phyloP scores from a whole-genome alignment of 2,797 vertebrate genomes.

The Sternarchorhynchus goeldii region DNA sequence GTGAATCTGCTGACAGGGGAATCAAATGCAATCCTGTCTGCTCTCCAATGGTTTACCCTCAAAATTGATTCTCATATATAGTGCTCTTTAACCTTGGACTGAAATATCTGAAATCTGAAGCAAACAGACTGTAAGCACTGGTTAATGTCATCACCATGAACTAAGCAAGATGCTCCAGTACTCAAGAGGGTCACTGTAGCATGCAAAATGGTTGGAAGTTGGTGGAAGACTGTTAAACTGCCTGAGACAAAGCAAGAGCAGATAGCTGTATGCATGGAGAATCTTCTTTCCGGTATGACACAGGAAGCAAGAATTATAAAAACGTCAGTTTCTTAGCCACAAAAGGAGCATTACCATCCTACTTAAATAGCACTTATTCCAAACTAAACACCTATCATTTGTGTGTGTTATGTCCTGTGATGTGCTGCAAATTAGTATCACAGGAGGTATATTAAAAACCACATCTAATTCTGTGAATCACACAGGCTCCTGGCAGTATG shows the following conservation, averaged over 20 bases:
- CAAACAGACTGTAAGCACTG: neutral
- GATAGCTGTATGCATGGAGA: conserved; percentile 25
- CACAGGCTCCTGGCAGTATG: conserved; percentile 32
- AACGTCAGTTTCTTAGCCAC: conserved; percentile 30
- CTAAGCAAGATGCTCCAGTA: neutral
- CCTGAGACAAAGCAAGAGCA: conserved; percentile 32
- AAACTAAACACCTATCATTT: neutral
- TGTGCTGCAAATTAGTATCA: neutral
- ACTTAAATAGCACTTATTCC: conserved; percentile 14
- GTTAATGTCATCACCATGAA: neutral
- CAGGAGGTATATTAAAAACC: neutral
- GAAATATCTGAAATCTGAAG: neutral
- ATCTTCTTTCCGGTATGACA: conserved; percentile 47
- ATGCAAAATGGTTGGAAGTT: neutral
- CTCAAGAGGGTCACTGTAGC: neutral
- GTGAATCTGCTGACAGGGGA: conserved; percentile 20
- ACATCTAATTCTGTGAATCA: conserved; percentile 14
- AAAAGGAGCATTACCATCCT: conserved; percentile 11
- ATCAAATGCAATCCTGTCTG: neutral
- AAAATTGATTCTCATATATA: neutral
- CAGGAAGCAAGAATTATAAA: conserved; percentile 51
- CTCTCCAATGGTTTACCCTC: neutral
- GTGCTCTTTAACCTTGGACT: too few relatives aligned
- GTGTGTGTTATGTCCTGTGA: neutral
- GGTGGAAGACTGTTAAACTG: conserved; percentile 5